Conservation (phyloP, 64 coral and sea anemone species). For the Actinia equina region DNA sequence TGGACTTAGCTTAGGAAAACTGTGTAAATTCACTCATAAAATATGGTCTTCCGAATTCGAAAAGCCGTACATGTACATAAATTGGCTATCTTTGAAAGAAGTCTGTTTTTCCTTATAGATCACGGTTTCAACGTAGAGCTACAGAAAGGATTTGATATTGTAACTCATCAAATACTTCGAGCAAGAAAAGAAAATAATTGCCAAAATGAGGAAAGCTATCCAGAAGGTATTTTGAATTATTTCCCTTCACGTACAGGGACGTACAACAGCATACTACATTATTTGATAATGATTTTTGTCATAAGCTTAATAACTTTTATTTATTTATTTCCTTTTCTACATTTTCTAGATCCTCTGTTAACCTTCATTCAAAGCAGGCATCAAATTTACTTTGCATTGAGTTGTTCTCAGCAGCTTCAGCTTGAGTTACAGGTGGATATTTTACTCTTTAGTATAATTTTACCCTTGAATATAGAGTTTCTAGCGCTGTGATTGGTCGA, state of each 20-base stretch:
- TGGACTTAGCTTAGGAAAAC: too few relatives aligned
- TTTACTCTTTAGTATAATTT: too few relatives aligned
- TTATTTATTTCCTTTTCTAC: background rate
- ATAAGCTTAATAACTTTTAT: too few relatives aligned
- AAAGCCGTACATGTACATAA: too few relatives aligned
- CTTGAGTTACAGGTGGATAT: background rate
- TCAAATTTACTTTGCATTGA: background rate
- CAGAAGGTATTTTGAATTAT: background rate
- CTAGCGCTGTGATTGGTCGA: too few relatives aligned
- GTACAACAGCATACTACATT: background rate
- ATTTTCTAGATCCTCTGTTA: constrained; percentile 31
- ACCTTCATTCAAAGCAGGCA: constrained; percentile 6
- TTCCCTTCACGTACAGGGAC: background rate
- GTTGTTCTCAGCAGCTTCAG: background rate
- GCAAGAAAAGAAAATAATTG: background rate
- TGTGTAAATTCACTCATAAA: too few relatives aligned
- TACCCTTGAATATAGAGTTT: too few relatives aligned
- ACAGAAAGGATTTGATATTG: background rate
- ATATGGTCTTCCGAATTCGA: too few relatives aligned
- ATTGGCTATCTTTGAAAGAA: too few relatives aligned
- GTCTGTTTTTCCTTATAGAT: background rate
- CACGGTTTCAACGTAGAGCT: background rate
- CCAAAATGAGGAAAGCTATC: background rate
- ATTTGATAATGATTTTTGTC: too few relatives aligned
- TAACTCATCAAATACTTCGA: background rate